Conservation (phyloP, 2,888 invertebrate genomes). For the Steinernema carpocapsae region DNA sequence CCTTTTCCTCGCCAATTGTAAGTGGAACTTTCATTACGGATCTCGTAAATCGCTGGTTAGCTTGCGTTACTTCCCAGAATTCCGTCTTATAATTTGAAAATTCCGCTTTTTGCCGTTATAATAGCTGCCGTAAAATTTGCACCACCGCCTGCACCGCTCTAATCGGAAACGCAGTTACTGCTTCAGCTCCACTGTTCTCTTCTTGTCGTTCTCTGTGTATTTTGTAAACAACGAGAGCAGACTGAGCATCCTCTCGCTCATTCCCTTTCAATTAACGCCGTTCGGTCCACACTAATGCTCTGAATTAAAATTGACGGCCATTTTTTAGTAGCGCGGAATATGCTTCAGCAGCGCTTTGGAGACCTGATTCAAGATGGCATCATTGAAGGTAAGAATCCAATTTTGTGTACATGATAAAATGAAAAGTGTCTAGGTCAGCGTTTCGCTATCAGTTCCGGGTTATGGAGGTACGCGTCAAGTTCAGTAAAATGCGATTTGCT, state of each 20-base stretch:
- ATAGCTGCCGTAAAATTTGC: no score
- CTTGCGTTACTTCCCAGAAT: no score
- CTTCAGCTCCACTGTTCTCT: neutral
- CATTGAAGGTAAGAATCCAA: slow-evolving; percentile 51
- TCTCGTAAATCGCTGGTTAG: no score
- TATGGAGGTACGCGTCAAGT: slow-evolving; percentile 56
- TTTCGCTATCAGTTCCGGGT: slow-evolving; percentile 44
- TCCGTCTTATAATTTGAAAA: no score
- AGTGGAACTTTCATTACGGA: no score
- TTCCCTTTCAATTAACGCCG: no score
- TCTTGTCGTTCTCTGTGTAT: neutral
- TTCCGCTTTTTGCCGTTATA: no score
- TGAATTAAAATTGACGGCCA: neutral
- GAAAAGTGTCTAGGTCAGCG: slow-evolving; percentile 39
- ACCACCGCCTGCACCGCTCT: no score
- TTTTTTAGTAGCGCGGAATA: slow-evolving; percentile 36
- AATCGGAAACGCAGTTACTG: neutral
- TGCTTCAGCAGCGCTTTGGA: slow-evolving; percentile 55
- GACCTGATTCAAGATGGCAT: slow-evolving; percentile 61
- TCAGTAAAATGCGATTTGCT: slow-evolving; percentile 58
- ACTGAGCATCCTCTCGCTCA: no score
- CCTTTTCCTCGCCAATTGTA: no score
- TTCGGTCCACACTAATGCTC: neutral
- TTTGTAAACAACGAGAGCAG: no score
- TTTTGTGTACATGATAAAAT: neutral